phyloP scores from a whole-genome alignment of 2,888 invertebrate genomes.

The Arenicola marina region DNA sequence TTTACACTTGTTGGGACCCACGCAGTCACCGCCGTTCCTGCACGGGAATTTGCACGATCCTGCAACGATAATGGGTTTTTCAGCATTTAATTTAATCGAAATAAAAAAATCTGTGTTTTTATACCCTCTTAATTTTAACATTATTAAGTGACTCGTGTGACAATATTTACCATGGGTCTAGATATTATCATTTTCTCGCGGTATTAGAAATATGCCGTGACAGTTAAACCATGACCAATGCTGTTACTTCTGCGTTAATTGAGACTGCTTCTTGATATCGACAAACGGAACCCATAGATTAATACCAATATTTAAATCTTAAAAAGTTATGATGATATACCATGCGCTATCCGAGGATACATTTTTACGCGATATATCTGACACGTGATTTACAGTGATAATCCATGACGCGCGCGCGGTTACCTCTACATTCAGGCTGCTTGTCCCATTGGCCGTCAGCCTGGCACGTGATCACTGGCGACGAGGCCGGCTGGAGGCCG shows the following conservation, averaged over 20 bases:
- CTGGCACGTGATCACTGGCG: constrained; percentile 62
- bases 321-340: too few species aligned
- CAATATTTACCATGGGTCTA: too few species aligned
- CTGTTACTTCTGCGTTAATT: too few species aligned
- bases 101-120: not conserved
- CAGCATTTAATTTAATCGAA: not conserved
- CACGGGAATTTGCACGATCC: constrained; percentile 39
- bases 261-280: too few species aligned
- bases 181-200: too few species aligned
- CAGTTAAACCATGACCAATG: too few species aligned
- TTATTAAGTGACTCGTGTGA: too few species aligned
- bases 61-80: constrained; percentile 2
- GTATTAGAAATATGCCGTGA: too few species aligned
- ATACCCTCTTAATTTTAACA: too few species aligned
- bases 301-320: not conserved
- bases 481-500: constrained; percentile 43
- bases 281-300: not conserved
- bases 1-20: constrained; percentile 54
- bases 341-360: too few species aligned
- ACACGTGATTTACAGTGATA: not conserved
- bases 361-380: too few species aligned
- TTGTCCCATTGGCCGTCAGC: constrained; percentile 67
- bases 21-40: constrained; percentile 52
- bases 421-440: constrained; percentile 61
- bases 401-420: not conserved